Base-by-base conservation (phyloP, 2,888 invertebrate genomes). In the Hofmannophila pseudospretella region DNA sequence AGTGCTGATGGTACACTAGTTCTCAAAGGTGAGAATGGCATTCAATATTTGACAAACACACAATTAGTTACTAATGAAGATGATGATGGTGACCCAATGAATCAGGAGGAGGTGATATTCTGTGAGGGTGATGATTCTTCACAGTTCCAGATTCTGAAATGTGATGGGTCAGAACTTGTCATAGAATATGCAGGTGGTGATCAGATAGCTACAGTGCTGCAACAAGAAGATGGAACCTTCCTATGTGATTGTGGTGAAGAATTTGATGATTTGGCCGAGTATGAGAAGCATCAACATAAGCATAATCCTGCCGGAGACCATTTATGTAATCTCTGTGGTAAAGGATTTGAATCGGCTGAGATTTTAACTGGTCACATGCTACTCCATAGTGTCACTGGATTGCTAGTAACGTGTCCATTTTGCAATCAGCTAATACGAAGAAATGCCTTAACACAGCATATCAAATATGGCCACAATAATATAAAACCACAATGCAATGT, bases 171-270 rank as follows among this genome's bases (percentile, higher is more conserved):
- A 1, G 85, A 87, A 44, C 47, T 86, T 10, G 77, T 87, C 0
- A 86, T 87, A 36, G 82, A 86, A 47, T 87, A 87, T 58, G 71
- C 79, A 2, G 12, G 23, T 23, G n/a, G 81, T 4, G 71, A 71
- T 25, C 67, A 81, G 54, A 72, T 81, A 26, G 68, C 81, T 12
- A 78, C 80, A 2, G 74, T 81, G 4, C 46, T 82, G 7, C 80
- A 82, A 45, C 79, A 84, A 47, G 78, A 78, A 25, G 79, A 85
- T 49, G 79, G 82, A 0, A 65, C 75, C 22, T 85, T 79, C 36
- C 42, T 85, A 4, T 88, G 88, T 51, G 84, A 81, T 4, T 87
- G 88, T 33, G 87, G 88, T 8, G 78, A 82, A 34, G 66, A 76
- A 22, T 87, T 78, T 49, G 70, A 74, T 28, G 79, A 87, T 23